Conservation (phyloP, 2,888 invertebrate species). For the Pterostichus niger region DNA sequence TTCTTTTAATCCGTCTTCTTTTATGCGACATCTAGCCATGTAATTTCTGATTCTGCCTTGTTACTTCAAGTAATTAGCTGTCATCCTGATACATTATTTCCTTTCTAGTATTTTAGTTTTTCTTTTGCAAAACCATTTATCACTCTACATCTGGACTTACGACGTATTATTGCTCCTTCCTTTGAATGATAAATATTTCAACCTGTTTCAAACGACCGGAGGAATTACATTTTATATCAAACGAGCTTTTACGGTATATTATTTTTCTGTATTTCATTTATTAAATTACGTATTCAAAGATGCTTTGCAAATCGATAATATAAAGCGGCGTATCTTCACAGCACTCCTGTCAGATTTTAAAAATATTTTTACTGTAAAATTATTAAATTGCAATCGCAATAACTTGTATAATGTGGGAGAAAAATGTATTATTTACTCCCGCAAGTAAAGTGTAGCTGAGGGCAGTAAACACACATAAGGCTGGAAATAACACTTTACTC, state of each 20-base stretch:
- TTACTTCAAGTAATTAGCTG: constrained; percentile 57
- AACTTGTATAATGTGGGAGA: no score
- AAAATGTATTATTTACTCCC: no score
- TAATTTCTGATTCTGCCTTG: constrained; percentile 46
- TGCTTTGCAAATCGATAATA: no score
- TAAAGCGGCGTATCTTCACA: no score
- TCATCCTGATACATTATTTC: constrained; percentile 61
- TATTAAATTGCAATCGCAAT: no score
- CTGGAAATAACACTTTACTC: no score
- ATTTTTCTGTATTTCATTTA: no score
- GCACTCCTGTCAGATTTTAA: no score
- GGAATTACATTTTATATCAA: constrained; percentile 15
- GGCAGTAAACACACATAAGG: no score
- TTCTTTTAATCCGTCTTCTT: constrained; percentile 26
- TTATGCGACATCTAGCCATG: constrained; percentile 32
- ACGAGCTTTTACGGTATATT: constrained; percentile 6
- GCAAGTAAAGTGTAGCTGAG: no score
- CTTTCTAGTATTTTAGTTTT: constrained; percentile 51
- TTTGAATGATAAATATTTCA: constrained; percentile 18
- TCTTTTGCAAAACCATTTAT: constrained; percentile 33
- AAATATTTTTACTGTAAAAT: no score
- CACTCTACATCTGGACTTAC: constrained; percentile 8
- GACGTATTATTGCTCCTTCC: constrained; percentile 13
- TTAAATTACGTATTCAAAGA: no score
- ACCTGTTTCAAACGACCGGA: not conserved